phyloP scores from a whole-genome alignment of 2,888 invertebrate species.

The Pteria penguin region DNA sequence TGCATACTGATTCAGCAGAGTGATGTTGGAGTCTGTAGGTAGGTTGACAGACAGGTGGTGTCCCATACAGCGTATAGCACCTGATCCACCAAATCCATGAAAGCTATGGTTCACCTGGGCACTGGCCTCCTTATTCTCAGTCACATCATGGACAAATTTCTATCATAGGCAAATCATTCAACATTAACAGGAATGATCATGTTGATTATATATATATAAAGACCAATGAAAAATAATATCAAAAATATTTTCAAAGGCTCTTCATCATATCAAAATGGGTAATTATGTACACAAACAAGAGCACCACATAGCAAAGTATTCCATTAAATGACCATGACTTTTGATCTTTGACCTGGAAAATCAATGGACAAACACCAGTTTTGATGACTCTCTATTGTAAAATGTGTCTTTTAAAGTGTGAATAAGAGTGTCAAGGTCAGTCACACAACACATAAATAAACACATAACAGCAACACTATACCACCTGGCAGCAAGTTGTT shows the following conservation, averaged over 20 bases:
- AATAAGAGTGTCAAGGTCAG: too few species aligned
- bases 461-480: too few species aligned
- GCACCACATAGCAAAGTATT: too few species aligned
- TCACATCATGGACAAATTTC: conserved; percentile 14
- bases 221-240: not conserved
- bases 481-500: too few species aligned
- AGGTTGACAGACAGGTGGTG: conserved; percentile 54
- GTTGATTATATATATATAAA: not conserved
- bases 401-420: too few species aligned
- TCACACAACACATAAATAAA: too few species aligned
- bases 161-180: not conserved
- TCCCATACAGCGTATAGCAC: conserved; percentile 53
- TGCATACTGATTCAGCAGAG: conserved; percentile 44
- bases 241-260: not conserved
- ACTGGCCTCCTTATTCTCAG: conserved; percentile 14
- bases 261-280: too few species aligned
- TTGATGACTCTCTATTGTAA: too few species aligned
- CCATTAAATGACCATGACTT: too few species aligned
- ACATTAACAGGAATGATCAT: not conserved
- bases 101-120: conserved; percentile 4
- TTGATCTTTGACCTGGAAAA: too few species aligned
- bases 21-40: conserved; percentile 39
- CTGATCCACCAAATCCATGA: conserved; percentile 20
- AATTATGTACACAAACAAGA: too few species aligned
- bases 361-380: too few species aligned